A percentile compares a stretch with the other conserved stretches of the same genome.
Conservation (phyloP, 2,113 vertebrate species). For the Pygoscelis adeliae region DNA sequence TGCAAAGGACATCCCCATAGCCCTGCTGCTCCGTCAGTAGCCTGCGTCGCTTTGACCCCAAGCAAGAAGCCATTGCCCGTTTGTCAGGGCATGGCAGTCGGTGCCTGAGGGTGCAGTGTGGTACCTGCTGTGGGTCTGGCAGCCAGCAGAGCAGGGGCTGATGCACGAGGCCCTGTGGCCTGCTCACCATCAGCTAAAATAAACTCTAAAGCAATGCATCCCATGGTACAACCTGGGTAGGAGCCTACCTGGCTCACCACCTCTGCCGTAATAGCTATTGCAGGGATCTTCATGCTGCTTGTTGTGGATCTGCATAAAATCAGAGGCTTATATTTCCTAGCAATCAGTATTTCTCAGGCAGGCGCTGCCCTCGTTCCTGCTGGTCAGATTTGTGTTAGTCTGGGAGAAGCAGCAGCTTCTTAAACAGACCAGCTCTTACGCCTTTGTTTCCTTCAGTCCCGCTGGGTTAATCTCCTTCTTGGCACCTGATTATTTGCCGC, state of each 20-base stretch:
- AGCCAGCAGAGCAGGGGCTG: neutral
- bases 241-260: neutral
- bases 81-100: neutral
- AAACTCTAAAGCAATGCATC: neutral
- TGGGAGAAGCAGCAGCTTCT: conserved; percentile 17
- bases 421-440: neutral
- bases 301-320: neutral
- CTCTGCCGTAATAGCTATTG: neutral
- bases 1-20: neutral
- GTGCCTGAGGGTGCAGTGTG: accelerated
- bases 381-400: neutral
- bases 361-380: neutral
- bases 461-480: conserved; percentile 42
- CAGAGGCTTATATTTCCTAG: neutral
- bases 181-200: neutral
- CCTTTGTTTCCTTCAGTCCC: conserved; percentile 34
- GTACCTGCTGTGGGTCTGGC: neutral
- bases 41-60: neutral
- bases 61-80: accelerated
- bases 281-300: neutral
- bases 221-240: neutral
- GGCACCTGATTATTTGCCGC: conserved; percentile 51
- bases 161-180: neutral
- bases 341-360: neutral
- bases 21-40: accelerated